phyloP scores from a whole-genome alignment of 2,113 vertebrate genomes.

The Crypturellus undulatus region DNA sequence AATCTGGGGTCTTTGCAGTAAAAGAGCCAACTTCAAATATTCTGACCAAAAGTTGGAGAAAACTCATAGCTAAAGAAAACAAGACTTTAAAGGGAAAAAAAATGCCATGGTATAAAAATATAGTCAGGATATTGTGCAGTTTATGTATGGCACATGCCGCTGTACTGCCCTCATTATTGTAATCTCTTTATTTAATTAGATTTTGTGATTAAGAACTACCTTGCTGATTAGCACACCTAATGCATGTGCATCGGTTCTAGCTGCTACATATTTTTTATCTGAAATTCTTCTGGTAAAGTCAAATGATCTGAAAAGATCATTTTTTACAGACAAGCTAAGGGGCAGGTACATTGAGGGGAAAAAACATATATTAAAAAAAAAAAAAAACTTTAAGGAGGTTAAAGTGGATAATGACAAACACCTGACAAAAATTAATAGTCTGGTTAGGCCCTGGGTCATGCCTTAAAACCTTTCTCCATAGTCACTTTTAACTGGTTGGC shows the following conservation, averaged over 20 bases:
- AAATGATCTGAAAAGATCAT: neutral
- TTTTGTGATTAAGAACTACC: neutral
- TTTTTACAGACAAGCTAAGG: accelerated
- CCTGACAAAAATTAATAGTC: neutral
- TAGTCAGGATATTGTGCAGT: neutral
- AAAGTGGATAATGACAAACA: neutral
- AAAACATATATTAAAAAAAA: too few relatives aligned
- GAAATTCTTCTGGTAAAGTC: neutral
- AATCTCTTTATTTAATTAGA: slow-evolving; percentile 59
- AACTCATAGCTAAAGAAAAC: neutral
- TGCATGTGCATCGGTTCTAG: neutral
- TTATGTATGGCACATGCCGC: neutral
- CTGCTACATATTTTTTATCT: neutral
- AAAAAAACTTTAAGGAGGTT: neutral
- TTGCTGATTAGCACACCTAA: neutral
- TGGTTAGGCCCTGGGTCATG: neutral
- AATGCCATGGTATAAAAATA: too few relatives aligned
- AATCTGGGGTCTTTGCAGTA: slow-evolving; percentile 39
- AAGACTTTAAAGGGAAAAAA: neutral
- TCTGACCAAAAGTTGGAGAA: neutral
- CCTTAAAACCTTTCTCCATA: neutral
- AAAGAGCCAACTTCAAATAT: neutral
- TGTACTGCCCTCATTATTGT: slow-evolving; percentile 27
- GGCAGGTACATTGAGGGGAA: neutral
- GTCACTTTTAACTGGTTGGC: neutral